Evolutionary conservation across 2,888 invertebrate genomes (phyloP), one percentile per base, ranked within the genome.

Genomic region (Orchesella flavescens): DNA sequence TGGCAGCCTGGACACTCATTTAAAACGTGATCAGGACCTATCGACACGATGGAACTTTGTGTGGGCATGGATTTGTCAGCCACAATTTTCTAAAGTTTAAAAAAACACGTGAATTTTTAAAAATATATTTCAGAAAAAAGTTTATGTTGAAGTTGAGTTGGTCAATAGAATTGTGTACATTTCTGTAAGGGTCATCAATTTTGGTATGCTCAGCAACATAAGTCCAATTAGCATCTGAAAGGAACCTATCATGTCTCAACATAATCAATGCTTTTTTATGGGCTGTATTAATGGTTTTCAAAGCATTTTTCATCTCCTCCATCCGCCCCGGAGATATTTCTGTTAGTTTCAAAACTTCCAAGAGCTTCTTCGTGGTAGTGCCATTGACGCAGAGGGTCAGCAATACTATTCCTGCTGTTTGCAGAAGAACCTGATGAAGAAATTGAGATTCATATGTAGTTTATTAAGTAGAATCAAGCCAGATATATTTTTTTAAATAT

Each of bases 171-270:
- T 61, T 7, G 23, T 7, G 7, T 61, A 65, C 65, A 43, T 66
- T 43, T 66, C 44, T 91, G 88, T 93, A 93, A 0, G 93, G 93
- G 87, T 93, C 92, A 78, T 91, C 91, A 81, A 93, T 91, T 0
- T 90, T 90, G 0, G 93, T 93, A 89, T 91, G 91, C 87, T 90
- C 90, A 53, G 92, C 90, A 0, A 93, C 93, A 43, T 92, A 89
- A 63, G 92, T 90, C 93, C 93, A 93, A 87, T 93, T 93, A 43
- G 93, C 92, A 89, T 93, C 93, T 65, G 93, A 92, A 5, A 93
- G 89, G 89, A 93, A 93, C 89, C 93, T 92, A 87, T 93, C 93
- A 91, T 92, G 92, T 89, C 93, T 93, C 74, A 93, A 89, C 91
- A 93, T 92, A 0, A 92, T 92, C 9, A 93, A 90, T 15, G 92